Base-by-base conservation (phyloP, 2,888 invertebrate genomes). In the Melolontha melolontha region DNA sequence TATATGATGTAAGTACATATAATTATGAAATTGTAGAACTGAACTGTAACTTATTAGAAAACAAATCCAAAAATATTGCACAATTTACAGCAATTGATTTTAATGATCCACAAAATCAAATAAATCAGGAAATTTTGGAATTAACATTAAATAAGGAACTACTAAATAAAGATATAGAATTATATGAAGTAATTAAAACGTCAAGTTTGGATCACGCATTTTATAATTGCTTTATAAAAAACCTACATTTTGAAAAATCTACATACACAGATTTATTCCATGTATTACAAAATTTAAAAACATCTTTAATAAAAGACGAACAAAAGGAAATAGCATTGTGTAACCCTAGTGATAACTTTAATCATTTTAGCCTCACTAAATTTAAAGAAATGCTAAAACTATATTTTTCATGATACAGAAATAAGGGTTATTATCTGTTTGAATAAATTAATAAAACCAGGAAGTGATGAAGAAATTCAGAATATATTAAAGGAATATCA, bases 401-500 rank as follows among this genome's bases (percentile, higher is more conserved):
- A 29, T 42, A 54, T 65, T 16, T 65, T 54, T 27, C 27, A 41
- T 12, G 12, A 17, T 17, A 64, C 22, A n/a, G 5, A 27, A 11
- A 41, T 54, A 27, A 55, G 22, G 10, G 16, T 54, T 8, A 54
- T 17, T n/a, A 29, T 65, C 12, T 52, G 29, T 10, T 10, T 34
- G 10, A 49, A 40, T 16, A 57, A 42, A 12, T 16, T 44, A 17
- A 16, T 42, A 7, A 49, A 59, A 22, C 50, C 55, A 2, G 17
- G 2, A 44, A 49, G 27, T 51, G 11, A 51, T 2, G 40, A 49
- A 5, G 59, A 59, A 2, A 66, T 63, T 14, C 40, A 29, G 12
- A 0, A 8, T 7, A 50, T 64, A 17, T 22, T 64, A 49, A 16
- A 39, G n/a, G 66, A 70, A 54, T 55, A 67, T 59, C 70, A 66